Percentiles rank a stretch among this genome's conserved stretches.
phyloP scores from a whole-genome alignment of 2,797 vertebrate species.

The Halcyon leucocephala region DNA sequence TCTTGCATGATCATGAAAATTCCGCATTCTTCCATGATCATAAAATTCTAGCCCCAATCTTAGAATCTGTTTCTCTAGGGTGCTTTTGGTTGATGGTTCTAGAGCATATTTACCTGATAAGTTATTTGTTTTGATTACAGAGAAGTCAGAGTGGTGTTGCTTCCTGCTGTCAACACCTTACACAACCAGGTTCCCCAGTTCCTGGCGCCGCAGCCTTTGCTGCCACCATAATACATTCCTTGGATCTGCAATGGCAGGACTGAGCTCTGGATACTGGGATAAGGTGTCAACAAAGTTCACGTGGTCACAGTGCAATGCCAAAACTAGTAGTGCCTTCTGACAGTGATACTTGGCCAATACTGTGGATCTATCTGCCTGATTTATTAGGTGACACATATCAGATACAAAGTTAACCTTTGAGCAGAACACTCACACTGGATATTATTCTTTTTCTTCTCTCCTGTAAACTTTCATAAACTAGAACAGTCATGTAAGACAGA shows the following conservation, averaged over 20 bases:
- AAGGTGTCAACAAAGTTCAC: accelerated
- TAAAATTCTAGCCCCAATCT: not conserved
- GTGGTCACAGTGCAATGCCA: not conserved
- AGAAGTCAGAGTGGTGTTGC: not conserved
- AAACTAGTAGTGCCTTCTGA: not conserved
- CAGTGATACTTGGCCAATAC: not conserved
- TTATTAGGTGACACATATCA: not conserved
- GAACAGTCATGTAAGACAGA: not conserved
- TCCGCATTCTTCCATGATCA: no score
- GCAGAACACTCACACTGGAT: not conserved
- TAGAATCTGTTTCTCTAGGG: not conserved
- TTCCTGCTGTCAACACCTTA: not conserved
- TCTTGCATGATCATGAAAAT: not conserved
- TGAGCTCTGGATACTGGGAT: not conserved
- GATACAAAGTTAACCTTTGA: not conserved
- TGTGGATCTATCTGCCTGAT: not conserved
- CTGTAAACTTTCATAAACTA: not conserved
- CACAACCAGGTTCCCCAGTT: not conserved
- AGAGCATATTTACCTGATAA: not conserved
- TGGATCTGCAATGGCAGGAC: not conserved
- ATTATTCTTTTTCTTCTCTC: not conserved
- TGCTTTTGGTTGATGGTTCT: not conserved
- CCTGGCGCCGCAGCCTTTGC: not conserved
- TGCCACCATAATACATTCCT: not conserved
- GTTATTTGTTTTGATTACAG: not conserved